These are phyloP conservation scores for Nomada fucata DNA, from an alignment of 2,888 invertebrate genomes.

Conservation along the genomic window DNA sequence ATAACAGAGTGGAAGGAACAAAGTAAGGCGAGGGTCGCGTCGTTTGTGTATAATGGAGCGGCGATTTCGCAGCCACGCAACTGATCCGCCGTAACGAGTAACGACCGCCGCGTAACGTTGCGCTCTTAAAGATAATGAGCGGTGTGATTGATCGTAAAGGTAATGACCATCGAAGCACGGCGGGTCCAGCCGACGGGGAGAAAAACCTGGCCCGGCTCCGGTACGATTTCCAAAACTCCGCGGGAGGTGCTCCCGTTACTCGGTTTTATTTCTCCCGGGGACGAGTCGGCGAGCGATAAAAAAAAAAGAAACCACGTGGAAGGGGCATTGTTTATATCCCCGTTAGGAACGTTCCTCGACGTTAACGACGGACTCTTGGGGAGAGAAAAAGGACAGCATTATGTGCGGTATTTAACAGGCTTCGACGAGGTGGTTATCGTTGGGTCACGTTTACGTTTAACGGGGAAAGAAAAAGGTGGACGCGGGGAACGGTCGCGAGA, in stretches of 20 bases:
- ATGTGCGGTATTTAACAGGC: not conserved
- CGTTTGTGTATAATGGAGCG: slow-evolving; percentile 54
- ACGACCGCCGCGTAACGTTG: slow-evolving; percentile 75
- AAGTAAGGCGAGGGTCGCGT: slow-evolving; percentile 58
- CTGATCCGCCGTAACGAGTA: slow-evolving; percentile 73
- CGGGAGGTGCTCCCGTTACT: slow-evolving; percentile 66
- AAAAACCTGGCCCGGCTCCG: slow-evolving; percentile 35
- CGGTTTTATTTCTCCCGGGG: slow-evolving; percentile 23
- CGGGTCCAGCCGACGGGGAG: slow-evolving; percentile 22
- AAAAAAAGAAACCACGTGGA: slow-evolving; percentile 9
- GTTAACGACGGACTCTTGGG: slow-evolving; percentile 9
- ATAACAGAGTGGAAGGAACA: slow-evolving; percentile 55
- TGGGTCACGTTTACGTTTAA: too few species aligned
- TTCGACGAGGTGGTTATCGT: too few species aligned
- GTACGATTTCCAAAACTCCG: slow-evolving; percentile 69
- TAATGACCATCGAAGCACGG: slow-evolving; percentile 79
- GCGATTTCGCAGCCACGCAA: slow-evolving; percentile 51
- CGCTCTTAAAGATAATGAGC: slow-evolving; percentile 80
- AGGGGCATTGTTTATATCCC: slow-evolving; percentile 44
- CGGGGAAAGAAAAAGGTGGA: too few species aligned
- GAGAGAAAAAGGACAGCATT: not conserved
- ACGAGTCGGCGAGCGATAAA: slow-evolving; percentile 26
- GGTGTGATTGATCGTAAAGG: slow-evolving; percentile 82
- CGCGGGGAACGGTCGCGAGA: too few species aligned
- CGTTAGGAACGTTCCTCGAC: slow-evolving; percentile 11